These are phyloP conservation scores for Morelia viridis DNA, from an alignment of 2,797 vertebrate genomes.

Conservation along the genomic window DNA sequence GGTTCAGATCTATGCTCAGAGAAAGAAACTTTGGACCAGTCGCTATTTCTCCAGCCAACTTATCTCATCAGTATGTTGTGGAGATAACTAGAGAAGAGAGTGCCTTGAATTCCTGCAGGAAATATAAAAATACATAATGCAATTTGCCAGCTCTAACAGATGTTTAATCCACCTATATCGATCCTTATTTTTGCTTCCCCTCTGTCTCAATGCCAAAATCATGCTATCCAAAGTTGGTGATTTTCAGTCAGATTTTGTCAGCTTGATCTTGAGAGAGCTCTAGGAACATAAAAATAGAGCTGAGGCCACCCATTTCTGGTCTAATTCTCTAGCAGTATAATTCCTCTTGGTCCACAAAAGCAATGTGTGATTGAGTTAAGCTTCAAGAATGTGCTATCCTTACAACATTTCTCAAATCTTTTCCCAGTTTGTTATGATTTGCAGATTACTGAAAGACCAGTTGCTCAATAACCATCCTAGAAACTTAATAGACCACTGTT, in stretches of 20 bases:
- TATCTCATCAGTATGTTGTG: neutral
- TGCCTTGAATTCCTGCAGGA: neutral
- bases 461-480: neutral
- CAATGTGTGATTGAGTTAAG: slow-evolving; percentile 2
- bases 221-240: neutral
- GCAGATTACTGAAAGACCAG: slow-evolving; percentile 18
- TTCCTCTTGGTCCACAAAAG: neutral
- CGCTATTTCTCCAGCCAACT: neutral
- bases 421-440: slow-evolving; percentile 23
- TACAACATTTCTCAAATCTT: slow-evolving; percentile 21
- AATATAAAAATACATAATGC: neutral
- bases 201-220: neutral
- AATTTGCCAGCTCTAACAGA: neutral
- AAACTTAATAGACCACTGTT: neutral
- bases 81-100: neutral
- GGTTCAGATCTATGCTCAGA: neutral
- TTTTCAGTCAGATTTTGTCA: neutral
- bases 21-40: neutral
- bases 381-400: neutral
- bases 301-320: neutral
- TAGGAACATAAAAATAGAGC: neutral
- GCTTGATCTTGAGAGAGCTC: neutral
- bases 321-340: neutral
- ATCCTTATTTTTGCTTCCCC: neutral
- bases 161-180: no score